Evolutionary conservation across 1,140 invertebrate species (phyloP).

Genomic region (Bombyx mandarina): DNA sequence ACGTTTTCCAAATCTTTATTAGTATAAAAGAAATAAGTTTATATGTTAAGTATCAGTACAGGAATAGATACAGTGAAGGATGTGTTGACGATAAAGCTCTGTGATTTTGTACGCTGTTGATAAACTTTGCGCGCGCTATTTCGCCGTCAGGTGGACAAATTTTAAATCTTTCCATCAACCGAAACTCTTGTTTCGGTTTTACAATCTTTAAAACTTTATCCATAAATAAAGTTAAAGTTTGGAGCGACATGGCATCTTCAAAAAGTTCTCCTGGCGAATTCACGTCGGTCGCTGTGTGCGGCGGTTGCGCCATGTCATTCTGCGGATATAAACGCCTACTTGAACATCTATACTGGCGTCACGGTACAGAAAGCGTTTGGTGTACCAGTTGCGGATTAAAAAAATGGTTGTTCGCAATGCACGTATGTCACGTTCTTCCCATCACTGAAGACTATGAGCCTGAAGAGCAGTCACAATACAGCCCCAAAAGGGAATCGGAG

Average conservation of each 20-base stretch:
- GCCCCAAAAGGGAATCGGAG: conserved; percentile 10
- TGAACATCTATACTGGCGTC: conserved; percentile 42
- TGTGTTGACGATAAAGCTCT: too few relatives aligned
- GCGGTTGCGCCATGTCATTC: conserved; percentile 30
- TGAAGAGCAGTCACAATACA: conserved; percentile 1
- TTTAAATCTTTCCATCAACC: conserved; percentile 2
- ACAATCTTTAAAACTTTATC: conserved; percentile 8
- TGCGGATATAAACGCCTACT: conserved; percentile 31
- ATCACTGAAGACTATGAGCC: conserved; percentile 20
- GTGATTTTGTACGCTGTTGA: too few relatives aligned
- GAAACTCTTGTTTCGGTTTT: conserved; percentile 5
- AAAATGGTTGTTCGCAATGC: conserved; percentile 29
- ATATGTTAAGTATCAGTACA: too few relatives aligned
- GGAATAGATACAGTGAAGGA: too few relatives aligned
- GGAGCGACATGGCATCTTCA: conserved; percentile 12
- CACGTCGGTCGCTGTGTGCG: conserved; percentile 19
- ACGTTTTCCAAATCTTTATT: too few relatives aligned
- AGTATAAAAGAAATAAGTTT: too few relatives aligned
- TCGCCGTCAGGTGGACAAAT: not conserved
- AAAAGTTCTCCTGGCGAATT: conserved; percentile 7
- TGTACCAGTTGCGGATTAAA: conserved; percentile 32
- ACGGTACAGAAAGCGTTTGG: conserved; percentile 35
- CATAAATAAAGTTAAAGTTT: conserved; percentile 14
- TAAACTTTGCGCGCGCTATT: not conserved
- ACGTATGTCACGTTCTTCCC: conserved; percentile 35